Conservation (phyloP, 2,797 vertebrate genomes). For the Leptatherina wallacei region DNA sequence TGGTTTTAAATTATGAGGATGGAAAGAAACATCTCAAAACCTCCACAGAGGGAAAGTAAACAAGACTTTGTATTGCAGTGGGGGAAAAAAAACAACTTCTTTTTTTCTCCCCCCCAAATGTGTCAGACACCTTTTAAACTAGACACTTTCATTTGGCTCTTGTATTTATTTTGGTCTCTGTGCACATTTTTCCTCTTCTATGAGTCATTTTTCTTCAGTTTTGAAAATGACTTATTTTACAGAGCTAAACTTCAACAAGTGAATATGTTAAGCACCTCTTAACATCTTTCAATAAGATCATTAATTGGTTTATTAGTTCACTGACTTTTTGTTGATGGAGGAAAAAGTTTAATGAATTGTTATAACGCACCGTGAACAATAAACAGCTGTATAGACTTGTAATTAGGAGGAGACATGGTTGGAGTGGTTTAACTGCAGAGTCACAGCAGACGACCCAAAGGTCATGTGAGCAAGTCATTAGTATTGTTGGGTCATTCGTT, state of each 20-base stretch:
- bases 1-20: not conserved
- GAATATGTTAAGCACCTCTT: not conserved
- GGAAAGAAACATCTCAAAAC: not conserved
- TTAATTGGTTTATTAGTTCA: not conserved
- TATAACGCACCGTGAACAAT: not conserved
- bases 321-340: not conserved
- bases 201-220: not conserved
- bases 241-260: not conserved
- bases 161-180: not conserved
- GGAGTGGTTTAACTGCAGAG: not conserved
- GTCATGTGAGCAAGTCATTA: not conserved
- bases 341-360: not conserved
- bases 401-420: not conserved
- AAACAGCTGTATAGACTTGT: not conserved
- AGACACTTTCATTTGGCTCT: not conserved
- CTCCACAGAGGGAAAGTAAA: conserved; percentile 3
- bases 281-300: not conserved
- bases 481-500: not conserved
- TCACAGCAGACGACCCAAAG: not conserved
- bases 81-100: too few relatives aligned
- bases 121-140: not conserved
- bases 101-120: not conserved
- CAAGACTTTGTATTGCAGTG: not conserved
- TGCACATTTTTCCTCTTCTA: not conserved
- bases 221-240: not conserved